Conservation (phyloP, 2,797 vertebrate genomes). For the Neosilurus hyrtlii region DNA sequence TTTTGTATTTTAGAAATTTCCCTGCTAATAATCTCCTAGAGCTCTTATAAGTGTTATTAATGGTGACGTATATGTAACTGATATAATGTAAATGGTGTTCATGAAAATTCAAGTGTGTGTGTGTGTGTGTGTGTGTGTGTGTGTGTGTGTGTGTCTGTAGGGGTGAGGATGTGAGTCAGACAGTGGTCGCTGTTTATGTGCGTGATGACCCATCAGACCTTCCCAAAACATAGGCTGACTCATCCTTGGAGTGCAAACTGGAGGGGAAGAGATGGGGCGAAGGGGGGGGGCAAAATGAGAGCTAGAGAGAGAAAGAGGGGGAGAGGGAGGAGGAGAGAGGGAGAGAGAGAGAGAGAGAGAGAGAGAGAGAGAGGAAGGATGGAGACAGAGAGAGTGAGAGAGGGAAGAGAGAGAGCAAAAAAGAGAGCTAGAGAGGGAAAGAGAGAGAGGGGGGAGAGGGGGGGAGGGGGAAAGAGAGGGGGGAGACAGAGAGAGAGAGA, state of each 20-base stretch:
- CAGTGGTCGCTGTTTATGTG: background rate
- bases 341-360: background rate
- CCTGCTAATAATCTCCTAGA: background rate
- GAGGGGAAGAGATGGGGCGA: background rate
- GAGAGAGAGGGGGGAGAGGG: too few relatives aligned
- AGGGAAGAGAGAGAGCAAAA: background rate
- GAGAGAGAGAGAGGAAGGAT: background rate
- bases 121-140: background rate
- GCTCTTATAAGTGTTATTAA: too few relatives aligned
- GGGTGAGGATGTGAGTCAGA: conserved; percentile 7
- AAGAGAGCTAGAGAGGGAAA: background rate
- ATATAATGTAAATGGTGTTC: too few relatives aligned
- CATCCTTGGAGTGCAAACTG: background rate
- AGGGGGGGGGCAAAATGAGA: too few relatives aligned
- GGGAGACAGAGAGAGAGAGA: background rate
- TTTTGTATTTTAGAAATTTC: background rate
- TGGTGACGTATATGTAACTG: too few relatives aligned
- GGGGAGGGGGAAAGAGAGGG: background rate
- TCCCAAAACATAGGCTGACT: conserved; percentile 6
- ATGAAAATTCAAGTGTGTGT: background rate
- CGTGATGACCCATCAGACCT: background rate
- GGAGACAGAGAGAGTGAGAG: background rate
- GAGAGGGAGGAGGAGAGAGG: background rate
- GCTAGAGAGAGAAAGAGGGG: too few relatives aligned
- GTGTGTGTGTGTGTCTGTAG: conserved; percentile 5